phyloP scores from a whole-genome alignment of 2,113 vertebrate genomes.

The Sinocyclocheilus anophthalmus region DNA sequence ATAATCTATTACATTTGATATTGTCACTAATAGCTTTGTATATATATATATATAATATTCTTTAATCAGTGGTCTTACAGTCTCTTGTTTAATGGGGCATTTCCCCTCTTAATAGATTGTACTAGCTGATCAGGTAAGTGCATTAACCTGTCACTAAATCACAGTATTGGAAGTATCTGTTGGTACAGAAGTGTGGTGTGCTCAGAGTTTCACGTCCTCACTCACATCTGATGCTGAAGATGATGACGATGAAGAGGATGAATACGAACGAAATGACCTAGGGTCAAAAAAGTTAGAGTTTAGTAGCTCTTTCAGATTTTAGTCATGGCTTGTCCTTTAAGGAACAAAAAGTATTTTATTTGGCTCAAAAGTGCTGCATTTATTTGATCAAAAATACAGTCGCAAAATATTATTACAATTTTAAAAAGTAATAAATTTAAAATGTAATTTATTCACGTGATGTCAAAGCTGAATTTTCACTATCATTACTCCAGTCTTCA shows the following conservation, averaged over 20 bases:
- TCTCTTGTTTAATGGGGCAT: not conserved
- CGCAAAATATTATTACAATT: not conserved
- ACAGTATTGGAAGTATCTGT: not conserved
- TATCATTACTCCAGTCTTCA: too few species aligned
- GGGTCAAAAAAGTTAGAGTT: conserved; percentile 30
- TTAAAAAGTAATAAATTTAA: not conserved
- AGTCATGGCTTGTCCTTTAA: not conserved
- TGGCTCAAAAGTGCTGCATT: not conserved
- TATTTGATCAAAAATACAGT: not conserved
- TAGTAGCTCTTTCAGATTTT: not conserved
- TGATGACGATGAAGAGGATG: conserved; percentile 59
- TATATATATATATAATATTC: not conserved
- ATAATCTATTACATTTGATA: not conserved
- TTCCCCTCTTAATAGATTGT: conserved; percentile 7
- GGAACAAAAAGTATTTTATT: not conserved
- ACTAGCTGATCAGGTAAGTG: conserved; percentile 9
- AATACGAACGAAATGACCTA: conserved; percentile 70
- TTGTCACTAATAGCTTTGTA: not conserved
- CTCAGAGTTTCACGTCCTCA: conserved; percentile 69
- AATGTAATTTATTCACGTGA: not conserved
- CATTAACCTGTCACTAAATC: conserved; percentile 13
- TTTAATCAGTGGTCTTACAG: not conserved
- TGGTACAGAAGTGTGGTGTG: not conserved
- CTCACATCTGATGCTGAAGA: conserved; percentile 44
- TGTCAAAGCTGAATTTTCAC: not conserved